Evolutionary conservation across 2,113 vertebrate genomes (phyloP).

Genomic region (Nyctibius bracteatus): DNA sequence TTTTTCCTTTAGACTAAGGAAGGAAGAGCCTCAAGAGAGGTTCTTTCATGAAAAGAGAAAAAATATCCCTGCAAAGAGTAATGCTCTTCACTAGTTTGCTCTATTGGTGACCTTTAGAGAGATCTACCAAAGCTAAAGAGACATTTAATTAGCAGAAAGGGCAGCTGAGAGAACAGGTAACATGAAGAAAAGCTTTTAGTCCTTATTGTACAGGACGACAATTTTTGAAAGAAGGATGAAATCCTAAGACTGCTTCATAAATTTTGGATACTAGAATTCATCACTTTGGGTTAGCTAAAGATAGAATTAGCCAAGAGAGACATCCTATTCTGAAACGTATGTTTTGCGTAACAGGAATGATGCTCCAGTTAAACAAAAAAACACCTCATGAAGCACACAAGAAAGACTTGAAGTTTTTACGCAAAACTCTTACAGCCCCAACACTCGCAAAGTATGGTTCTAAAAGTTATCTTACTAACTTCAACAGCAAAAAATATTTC

Average conservation of each 20-base stretch:
- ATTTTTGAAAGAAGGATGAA: conserved; percentile 50
- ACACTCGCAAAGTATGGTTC: background rate
- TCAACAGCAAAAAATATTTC: background rate
- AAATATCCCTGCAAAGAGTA: conserved; percentile 7
- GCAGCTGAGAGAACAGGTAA: conserved; percentile 41
- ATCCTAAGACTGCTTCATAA: background rate
- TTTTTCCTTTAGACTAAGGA: background rate
- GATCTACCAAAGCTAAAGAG: conserved; percentile 53
- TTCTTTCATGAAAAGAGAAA: conserved; percentile 1
- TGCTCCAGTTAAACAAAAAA: background rate
- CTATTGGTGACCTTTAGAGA: conserved; percentile 70
- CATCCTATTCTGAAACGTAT: background rate
- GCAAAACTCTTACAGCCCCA: background rate
- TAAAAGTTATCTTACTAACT: background rate
- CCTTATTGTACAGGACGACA: conserved; percentile 43
- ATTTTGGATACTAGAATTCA: background rate
- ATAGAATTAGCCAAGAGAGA: background rate
- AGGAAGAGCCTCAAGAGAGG: background rate
- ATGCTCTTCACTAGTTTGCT: conserved; percentile 52
- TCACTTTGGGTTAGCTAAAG: background rate
- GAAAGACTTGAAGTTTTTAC: background rate
- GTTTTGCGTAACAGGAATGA: background rate
- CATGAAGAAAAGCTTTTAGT: conserved; percentile 40
- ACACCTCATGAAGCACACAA: background rate
- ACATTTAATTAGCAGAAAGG: conserved; percentile 72